Percentiles rank a stretch among this genome's conserved stretches.
Evolutionary conservation across 1,140 invertebrate genomes (phyloP).

Genomic region (Mya arenaria): DNA sequence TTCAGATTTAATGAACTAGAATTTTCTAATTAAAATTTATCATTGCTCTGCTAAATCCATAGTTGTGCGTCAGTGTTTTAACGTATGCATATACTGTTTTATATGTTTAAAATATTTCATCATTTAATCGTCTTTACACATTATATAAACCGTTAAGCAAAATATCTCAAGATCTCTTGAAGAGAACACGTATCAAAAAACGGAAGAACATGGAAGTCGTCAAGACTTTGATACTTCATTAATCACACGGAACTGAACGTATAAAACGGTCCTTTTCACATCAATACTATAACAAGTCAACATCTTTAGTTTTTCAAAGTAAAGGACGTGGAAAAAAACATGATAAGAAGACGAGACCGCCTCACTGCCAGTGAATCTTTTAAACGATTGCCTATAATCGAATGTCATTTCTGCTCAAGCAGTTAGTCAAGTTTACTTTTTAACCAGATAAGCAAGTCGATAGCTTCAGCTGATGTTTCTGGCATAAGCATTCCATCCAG

Average conservation of each 20-base stretch:
- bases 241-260: no score
- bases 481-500: conserved; percentile 1
- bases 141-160: no score
- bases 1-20: conserved; percentile 5
- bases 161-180: no score
- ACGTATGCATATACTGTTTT: conserved; percentile 1
- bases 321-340: neutral
- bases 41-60: neutral
- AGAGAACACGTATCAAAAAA: neutral
- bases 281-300: neutral
- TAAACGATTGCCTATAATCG: conserved; percentile 6
- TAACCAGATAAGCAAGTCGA: neutral
- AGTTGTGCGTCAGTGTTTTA: conserved; percentile 6
- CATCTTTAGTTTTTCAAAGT: neutral
- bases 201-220: neutral
- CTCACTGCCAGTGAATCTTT: conserved; percentile 15
- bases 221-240: no score
- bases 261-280: conserved; percentile 3
- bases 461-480: no score
- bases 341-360: conserved; percentile 11
- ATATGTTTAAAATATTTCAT: neutral
- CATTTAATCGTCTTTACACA: no score
- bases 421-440: neutral
- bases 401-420: conserved; percentile 15
- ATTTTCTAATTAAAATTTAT: conserved; percentile 8